Evolutionary conservation across 2,888 invertebrate species (phyloP), one percentile per base, ranked within the genome.

Genomic region (Sphaerophoria taeniata): DNA sequence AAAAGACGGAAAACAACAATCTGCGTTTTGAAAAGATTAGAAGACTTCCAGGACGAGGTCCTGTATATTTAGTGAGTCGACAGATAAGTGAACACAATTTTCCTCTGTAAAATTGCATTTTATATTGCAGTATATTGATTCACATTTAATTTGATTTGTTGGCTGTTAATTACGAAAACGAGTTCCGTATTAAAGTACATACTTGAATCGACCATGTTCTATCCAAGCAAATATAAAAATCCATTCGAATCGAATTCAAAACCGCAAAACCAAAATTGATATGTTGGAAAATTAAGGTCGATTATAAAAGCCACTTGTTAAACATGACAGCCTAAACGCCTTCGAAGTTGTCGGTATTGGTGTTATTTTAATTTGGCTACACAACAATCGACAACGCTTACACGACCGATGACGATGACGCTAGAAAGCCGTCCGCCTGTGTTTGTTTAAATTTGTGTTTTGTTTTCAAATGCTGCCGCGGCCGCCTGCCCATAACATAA

Each of bases 321-420:
- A n/a, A 56, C 58, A 34, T 58, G 72, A 71, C 72, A 65, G 72
- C 39, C 16, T 31, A 56, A 70, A n/a, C 58, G 70, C 75, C 71
- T 56, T 71, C 49, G 51, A 63, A 14, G 43, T 43, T 49, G 33
- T 49, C 4, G 12, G 47, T 51, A 51, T 56, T 58, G 16, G n/a
- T 75, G 43, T 43, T 43, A 11, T 67, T 58, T 51, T 43, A 12
- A 9, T 34, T 43, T 63, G 49, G 34, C 43, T 43, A 31, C 33
- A 45, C 56, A 63, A 12, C 55, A 43, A 43, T 11, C 43, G 43
- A 24, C 11, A 11, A 7, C 12, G 43, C 39, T 39, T 39, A 24
- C 24, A 24, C 24, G 24, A 24, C 24, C 24, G 24, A 24, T 24
- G 24, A 24, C 2, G 24, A 24, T 24, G 24, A 24, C 24, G 24